phyloP scores from a whole-genome alignment of 1,140 invertebrate genomes.

The Drosophila orena region DNA sequence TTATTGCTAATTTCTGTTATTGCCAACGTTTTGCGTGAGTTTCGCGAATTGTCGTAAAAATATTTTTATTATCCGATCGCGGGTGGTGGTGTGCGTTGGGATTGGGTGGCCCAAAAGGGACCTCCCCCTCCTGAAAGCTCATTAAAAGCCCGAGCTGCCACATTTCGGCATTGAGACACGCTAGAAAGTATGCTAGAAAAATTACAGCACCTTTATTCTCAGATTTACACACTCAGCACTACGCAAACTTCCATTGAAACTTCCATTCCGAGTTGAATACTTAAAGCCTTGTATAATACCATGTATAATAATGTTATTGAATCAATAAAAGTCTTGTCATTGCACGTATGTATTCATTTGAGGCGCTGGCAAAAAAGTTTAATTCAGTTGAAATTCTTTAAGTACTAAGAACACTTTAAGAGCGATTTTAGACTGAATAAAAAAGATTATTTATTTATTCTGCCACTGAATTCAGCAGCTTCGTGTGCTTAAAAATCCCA shows the following conservation, averaged over 20 bases:
- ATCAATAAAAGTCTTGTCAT: too few relatives aligned
- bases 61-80: constrained; percentile 72
- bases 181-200: constrained; percentile 49
- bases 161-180: constrained; percentile 1
- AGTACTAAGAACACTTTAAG: too few relatives aligned
- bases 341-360: too few relatives aligned
- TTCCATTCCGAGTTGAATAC: too few relatives aligned
- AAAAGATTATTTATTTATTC: too few relatives aligned
- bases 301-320: too few relatives aligned
- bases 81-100: not conserved
- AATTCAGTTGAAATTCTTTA: too few relatives aligned
- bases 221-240: not conserved
- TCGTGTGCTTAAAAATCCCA: not conserved
- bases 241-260: not conserved
- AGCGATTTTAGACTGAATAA: too few relatives aligned
- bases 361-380: too few relatives aligned
- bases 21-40: constrained; percentile 70
- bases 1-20: constrained; percentile 82
- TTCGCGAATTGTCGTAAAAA: constrained; percentile 74
- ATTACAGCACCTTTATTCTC: not conserved
- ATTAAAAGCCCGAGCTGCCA: constrained; percentile 23
- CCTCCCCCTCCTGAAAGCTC: not conserved
- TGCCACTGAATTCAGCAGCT: too few relatives aligned
- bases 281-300: too few relatives aligned
- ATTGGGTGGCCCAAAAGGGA: not conserved